Evolutionary conservation across 2,113 vertebrate genomes (phyloP), one percentile per base, ranked within the genome.

Genomic region (Anguilla japonica): DNA sequence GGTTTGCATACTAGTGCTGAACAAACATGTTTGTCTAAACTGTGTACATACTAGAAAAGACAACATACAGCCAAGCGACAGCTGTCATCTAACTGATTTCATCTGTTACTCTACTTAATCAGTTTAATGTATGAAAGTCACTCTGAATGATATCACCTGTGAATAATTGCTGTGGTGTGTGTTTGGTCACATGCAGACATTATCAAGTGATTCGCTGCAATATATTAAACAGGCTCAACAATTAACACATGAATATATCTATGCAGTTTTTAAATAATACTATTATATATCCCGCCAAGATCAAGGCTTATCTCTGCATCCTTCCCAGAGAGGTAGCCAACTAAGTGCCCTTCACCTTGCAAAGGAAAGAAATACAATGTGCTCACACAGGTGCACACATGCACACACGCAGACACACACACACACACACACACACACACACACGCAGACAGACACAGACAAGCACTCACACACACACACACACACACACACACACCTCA

Each of bases 401-500:
- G 20, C 60, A 63, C 60, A 63, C 3, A 9, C 60, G 13, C 60
- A 63, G 1, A 71, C 26, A n/a, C 22, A n/a, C 15, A n/a, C 26
- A 9, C 63, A n/a, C 22, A 71, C 26, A 71, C 9, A 41, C 14
- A 43, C 20, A 60, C 20, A 81, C 5, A 75, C n/a, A 13, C n/a
- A 34, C n/a, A 13, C 9, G 11, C n/a, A 13, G 13, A 34, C 60
- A 67, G 0, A 3, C 60, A 67, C 2, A 8, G 20, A 2, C 60
- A 63, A 1, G 3, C 60, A 26, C 60, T 4, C 60, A 67, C 60
- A 29, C 20, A 29, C 20, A 29, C 53, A 20, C 22, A 81, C 34
- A 41, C 14, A 43, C 20, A 60, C 20, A 81, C n/a, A 94, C 98
- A 97, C 91, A 99, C 98, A 88, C 98, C 95, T 0, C 91, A 92